These are phyloP conservation scores for Phyllopteryx taeniolatus DNA, from an alignment of 2,113 vertebrate species.

Conservation along the genomic window DNA sequence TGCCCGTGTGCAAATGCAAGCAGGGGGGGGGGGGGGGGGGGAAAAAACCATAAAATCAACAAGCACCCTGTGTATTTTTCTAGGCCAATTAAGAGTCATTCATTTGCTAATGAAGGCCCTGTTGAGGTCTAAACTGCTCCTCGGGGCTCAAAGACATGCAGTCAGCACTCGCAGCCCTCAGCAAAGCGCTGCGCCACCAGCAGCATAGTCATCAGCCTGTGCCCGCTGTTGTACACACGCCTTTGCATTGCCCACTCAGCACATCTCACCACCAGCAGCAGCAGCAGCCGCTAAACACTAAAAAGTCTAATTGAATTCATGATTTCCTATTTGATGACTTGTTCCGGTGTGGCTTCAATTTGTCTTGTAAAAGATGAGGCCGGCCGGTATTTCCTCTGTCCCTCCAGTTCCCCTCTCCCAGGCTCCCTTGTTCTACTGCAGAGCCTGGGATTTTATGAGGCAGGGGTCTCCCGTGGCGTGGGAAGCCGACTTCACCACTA, in stretches of 20 bases:
- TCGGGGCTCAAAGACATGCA: conserved; percentile 66
- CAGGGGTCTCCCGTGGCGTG: conserved; percentile 66
- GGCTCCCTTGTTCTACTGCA: conserved; percentile 55
- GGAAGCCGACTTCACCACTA: conserved; percentile 66
- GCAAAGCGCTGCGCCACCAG: conserved; percentile 63
- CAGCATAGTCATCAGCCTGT: conserved; percentile 65
- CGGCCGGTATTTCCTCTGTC: conserved; percentile 61
- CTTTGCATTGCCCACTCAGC: conserved; percentile 70
- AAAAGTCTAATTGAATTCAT: conserved; percentile 80
- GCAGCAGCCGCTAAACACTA: conserved; percentile 70
- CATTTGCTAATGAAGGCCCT: conserved; percentile 74
- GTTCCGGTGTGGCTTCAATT: conserved; percentile 76
- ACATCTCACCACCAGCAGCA: conserved; percentile 62
- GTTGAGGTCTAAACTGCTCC: conserved; percentile 70
- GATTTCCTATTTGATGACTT: conserved; percentile 78
- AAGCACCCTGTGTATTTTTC: conserved; percentile 73
- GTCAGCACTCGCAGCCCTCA: conserved; percentile 61
- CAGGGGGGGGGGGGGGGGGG: too few relatives aligned
- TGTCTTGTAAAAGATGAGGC: conserved; percentile 74
- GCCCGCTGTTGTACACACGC: conserved; percentile 46
- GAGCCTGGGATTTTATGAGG: conserved; percentile 66
- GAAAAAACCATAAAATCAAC: conserved; percentile 66
- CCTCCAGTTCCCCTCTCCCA: conserved; percentile 55
- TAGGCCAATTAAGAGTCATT: conserved; percentile 75
- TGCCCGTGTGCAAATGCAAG: conserved; percentile 43